A percentile compares a stretch with the other conserved stretches of the same genome.
Evolutionary conservation across 2,888 invertebrate genomes (phyloP).

Genomic region (Campoplex nolae): DNA sequence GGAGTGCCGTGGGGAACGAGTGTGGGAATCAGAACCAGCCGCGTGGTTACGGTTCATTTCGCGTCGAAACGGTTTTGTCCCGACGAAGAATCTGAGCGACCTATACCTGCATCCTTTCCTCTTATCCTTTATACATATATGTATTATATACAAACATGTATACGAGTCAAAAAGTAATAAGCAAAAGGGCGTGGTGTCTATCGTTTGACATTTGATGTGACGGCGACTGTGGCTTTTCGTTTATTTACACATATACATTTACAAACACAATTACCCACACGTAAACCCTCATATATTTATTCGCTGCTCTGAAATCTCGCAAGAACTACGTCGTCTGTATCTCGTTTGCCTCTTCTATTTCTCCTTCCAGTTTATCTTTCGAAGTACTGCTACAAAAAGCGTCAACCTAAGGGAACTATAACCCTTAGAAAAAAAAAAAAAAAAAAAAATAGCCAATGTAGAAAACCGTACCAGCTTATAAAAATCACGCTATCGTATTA

Average conservation of each 20-base stretch:
- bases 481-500: slow-evolving; percentile 76
- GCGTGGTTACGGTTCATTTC: slow-evolving; percentile 78
- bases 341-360: slow-evolving; percentile 36
- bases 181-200: slow-evolving; percentile 2
- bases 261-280: background rate
- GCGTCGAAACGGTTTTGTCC: slow-evolving; percentile 63
- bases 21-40: slow-evolving; percentile 74
- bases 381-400: slow-evolving; percentile 33
- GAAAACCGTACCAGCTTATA: slow-evolving; percentile 75
- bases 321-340: slow-evolving; percentile 21
- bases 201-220: background rate
- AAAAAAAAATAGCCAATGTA: slow-evolving; percentile 73
- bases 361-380: slow-evolving; percentile 62
- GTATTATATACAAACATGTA: background rate
- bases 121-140: slow-evolving; percentile 34
- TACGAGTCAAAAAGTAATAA: background rate
- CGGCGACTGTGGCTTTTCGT: background rate
- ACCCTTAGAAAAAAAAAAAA: slow-evolving; percentile 17
- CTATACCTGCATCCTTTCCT: slow-evolving; percentile 41
- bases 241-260: background rate
- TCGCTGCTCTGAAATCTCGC: slow-evolving; percentile 1
- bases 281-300: background rate
- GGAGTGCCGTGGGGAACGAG: slow-evolving; percentile 67
- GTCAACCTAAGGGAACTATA: background rate
- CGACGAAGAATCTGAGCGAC: slow-evolving; percentile 39